Percentiles rank a stretch among this genome's conserved stretches.
phyloP scores from a whole-genome alignment of 2,113 vertebrate species.

The Actenoides hombroni region DNA sequence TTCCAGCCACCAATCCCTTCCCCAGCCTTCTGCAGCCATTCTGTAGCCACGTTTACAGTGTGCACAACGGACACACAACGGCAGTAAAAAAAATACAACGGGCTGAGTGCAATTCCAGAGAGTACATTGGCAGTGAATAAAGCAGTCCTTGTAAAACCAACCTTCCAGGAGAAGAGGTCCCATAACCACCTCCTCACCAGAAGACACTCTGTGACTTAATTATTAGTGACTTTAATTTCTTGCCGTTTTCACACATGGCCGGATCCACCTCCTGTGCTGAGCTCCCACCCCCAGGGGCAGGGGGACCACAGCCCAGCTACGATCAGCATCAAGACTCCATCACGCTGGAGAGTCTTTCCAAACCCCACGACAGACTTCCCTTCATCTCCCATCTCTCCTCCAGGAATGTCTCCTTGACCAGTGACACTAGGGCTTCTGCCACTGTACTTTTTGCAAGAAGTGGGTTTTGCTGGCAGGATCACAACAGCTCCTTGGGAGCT shows the following conservation, averaged over 20 bases:
- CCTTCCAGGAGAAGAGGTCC: not conserved
- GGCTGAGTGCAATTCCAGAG: not conserved
- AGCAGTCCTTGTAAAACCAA: not conserved
- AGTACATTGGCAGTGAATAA: not conserved
- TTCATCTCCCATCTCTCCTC: not conserved
- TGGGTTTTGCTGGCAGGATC: not conserved
- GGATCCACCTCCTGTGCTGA: not conserved
- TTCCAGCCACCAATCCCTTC: not conserved
- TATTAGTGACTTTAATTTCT: not conserved
- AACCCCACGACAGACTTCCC: not conserved
- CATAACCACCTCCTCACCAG: not conserved
- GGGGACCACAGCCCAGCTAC: not conserved
- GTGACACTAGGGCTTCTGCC: not conserved
- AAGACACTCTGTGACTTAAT: not conserved
- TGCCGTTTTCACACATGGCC: not conserved
- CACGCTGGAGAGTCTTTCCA: not conserved
- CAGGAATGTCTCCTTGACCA: not conserved
- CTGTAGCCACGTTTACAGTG: not conserved
- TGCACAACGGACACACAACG: not conserved
- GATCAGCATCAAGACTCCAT: not conserved
- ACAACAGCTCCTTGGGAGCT: too few relatives aligned
- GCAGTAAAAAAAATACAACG: not conserved
- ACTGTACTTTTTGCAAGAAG: not conserved
- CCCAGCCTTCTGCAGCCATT: not conserved
- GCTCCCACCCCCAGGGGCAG: not conserved